These are phyloP conservation scores for Penaeus japonicus DNA, from an alignment of 1,140 invertebrate species.

Conservation along the genomic window DNA sequence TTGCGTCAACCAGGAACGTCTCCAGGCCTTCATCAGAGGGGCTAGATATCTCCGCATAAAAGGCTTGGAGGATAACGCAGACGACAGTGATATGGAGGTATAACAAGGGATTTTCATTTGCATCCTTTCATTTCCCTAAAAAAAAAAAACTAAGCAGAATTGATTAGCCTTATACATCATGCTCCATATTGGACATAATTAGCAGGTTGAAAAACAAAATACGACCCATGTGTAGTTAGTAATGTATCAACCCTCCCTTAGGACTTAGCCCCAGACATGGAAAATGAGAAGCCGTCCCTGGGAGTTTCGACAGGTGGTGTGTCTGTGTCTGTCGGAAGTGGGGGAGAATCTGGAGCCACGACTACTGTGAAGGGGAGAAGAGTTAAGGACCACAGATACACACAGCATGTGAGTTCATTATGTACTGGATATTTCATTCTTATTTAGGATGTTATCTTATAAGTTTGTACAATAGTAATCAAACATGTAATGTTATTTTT, in stretches of 20 bases:
- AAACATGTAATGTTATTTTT: no score
- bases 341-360: not conserved
- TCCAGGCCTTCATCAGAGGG: slow-evolving; percentile 55
- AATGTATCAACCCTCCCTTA: not conserved
- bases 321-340: not conserved
- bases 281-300: slow-evolving; percentile 13
- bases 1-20: slow-evolving; percentile 55
- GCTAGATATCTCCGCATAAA: slow-evolving; percentile 57
- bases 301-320: not conserved
- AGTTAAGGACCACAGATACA: slow-evolving; percentile 51
- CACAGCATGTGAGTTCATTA: slow-evolving; percentile 34
- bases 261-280: slow-evolving; percentile 34
- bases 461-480: no score
- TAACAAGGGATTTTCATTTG: not conserved
- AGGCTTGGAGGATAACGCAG: slow-evolving; percentile 53
- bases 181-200: not conserved
- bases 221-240: no score
- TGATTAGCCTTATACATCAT: not conserved
- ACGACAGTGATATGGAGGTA: slow-evolving; percentile 57
- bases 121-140: not conserved
- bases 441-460: not conserved
- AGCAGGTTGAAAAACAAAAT: no score
- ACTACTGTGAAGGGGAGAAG: slow-evolving; percentile 36
- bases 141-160: no score
- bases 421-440: not conserved